Evolutionary conservation across 1,140 invertebrate genomes (phyloP), one percentile per base, ranked within the genome.

Genomic region (Limonius californicus): DNA sequence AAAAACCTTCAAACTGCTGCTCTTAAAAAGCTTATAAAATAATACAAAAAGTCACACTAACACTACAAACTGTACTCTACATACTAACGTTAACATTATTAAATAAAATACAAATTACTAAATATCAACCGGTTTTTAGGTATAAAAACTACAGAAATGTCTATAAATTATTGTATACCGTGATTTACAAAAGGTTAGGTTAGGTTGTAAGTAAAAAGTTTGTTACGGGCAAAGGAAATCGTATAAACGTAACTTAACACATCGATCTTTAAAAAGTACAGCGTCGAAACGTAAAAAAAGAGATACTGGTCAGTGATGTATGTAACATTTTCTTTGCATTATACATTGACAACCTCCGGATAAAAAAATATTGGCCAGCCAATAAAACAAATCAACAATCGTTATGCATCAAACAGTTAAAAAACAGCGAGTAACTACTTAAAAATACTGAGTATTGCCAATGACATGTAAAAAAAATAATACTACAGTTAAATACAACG

Each of bases 381-480:
- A 9, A 2, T 39, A 12, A 14, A 12, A 2, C 2, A 50, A 50
- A 19, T 50, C 19, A 50, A 50, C 45, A 50, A 50, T 50, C 2
- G n/a, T 27, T 27, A 27, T 9, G 3, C 9, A 27, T 27, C 9
- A 39, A 39, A 39, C 35, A 39, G 35, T 39, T 39, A 39, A n/a
- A 39, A 39, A 39, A 39, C 2, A 2, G 11, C 3, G 1, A 16
- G 15, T 19, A 50, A 50, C 43, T 57, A 61, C 39, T 65, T 62
- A 65, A 14, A 62, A 50, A 65, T 65, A 58, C 54, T 64, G 57
- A 66, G 35, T 66, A 61, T 64, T 66, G 39, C 45, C 45, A 50
- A 50, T 50, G 45, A 50, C 45, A 18, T 50, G 45, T 50, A 50
- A 50, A 50, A 45, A 45, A 50, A 50, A 50, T 50, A 50, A 50